Conservation (phyloP, 2,113 vertebrate genomes). For the Orientallactaga bullata region DNA sequence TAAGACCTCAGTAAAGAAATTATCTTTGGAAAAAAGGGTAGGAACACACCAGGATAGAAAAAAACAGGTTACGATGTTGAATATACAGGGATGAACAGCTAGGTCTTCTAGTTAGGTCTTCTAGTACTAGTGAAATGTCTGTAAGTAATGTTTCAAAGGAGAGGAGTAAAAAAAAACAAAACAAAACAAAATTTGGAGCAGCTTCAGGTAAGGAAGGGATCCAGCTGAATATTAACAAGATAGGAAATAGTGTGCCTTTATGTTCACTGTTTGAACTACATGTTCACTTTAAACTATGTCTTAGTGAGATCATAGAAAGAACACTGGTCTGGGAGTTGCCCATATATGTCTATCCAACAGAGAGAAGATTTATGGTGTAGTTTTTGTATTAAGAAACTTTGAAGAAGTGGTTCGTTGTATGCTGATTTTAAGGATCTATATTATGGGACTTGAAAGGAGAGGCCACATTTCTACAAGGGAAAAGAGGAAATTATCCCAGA, state of each 20-base stretch:
- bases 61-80: background rate
- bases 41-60: background rate
- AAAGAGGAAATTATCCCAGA: background rate
- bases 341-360: background rate
- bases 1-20: slow-evolving; percentile 1
- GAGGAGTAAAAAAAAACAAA: background rate
- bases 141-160: slow-evolving; percentile 17
- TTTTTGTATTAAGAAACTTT: slow-evolving; percentile 12
- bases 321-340: background rate
- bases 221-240: slow-evolving; percentile 8
- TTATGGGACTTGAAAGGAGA: background rate
- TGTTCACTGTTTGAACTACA: background rate
- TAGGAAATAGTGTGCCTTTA: background rate
- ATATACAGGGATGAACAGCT: background rate
- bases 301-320: slow-evolving; percentile 8
- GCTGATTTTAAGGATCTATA: slow-evolving; percentile 26
- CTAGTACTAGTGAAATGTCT: background rate
- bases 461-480: slow-evolving; percentile 1
- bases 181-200: background rate
- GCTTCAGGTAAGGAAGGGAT: slow-evolving; percentile 25
- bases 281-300: slow-evolving; percentile 38
- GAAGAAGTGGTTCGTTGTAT: background rate
- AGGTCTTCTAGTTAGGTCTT: background rate
- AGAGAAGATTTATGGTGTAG: slow-evolving; percentile 11
- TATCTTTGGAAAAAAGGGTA: background rate